Evolutionary conservation across 2,113 vertebrate genomes (phyloP).

Genomic region (Ageneiosus marmoratus): DNA sequence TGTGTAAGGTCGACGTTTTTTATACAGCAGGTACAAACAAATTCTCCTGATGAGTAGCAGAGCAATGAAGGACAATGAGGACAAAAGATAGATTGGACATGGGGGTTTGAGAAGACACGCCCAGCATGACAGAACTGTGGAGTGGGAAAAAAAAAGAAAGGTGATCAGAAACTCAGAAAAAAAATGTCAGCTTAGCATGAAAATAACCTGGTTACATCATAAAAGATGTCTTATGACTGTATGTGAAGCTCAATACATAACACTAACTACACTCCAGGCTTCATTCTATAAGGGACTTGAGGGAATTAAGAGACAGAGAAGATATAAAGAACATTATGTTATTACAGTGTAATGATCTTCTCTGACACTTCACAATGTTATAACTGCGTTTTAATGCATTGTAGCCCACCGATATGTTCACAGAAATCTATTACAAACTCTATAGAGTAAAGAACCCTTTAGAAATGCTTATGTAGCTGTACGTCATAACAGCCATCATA

Average conservation of each 20-base stretch:
- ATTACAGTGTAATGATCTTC: background rate
- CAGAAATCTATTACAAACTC: background rate
- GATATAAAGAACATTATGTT: background rate
- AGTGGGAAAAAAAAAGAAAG: background rate
- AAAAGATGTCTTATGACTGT: background rate
- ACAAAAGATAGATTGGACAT: constrained; percentile 7
- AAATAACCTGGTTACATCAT: background rate
- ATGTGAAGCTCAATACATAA: background rate
- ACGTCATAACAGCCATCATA: too few relatives aligned
- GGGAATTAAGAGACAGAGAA: too few relatives aligned
- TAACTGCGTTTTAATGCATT: background rate
- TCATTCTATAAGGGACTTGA: too few relatives aligned
- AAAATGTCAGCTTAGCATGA: background rate
- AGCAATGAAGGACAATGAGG: background rate
- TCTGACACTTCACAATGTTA: background rate
- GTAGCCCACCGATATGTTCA: background rate
- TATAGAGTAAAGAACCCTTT: background rate
- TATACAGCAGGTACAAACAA: background rate
- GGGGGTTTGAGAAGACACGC: background rate
- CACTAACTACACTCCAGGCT: background rate
- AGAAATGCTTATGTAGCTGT: background rate
- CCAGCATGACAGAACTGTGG: constrained; percentile 1
- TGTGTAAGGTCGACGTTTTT: background rate
- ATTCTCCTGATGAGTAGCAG: background rate
- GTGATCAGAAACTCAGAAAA: background rate